Base-by-base conservation (phyloP, 2,797 vertebrate genomes). In the Anisognathus igniventris region DNA sequence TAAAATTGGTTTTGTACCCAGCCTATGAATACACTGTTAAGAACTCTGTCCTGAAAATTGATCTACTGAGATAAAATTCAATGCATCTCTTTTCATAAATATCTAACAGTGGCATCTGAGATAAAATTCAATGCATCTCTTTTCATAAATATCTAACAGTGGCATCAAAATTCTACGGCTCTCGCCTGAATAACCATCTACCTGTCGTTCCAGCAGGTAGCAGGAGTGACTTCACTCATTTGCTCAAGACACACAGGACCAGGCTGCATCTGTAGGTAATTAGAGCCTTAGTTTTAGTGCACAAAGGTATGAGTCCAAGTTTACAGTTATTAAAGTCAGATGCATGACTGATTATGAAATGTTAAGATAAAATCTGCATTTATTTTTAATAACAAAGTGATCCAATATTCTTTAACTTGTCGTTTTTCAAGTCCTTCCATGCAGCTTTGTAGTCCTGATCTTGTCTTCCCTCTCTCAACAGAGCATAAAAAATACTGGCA, bases 1-100 rank as follows among this genome's bases (percentile, higher is more conserved):
- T 98, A 98, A 99, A 99, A 99, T 99, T 99, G 98, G 98, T 98
- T 99, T 98, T 99, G 98, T 99, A 98, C 96, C 97, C 96, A 97
- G 97, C 95, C 96, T 97, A 96, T 65, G 92, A 98, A 98, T 97
- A 97, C 96, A 97, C 97, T 97, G 97, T 97, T 98, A 97, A 95
- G 97, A 96, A 98, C 97, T 98, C 95, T 96, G 97, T 97, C 95
- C 96, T 98, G 97, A 98, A 98, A 98, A 98, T 97, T 98, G 98
- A 98, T 98, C 98, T 98, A 97, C 96, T 78, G 95, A 68, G 94
- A 97, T 98, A 98, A 98, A 98, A 98, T 96, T 97, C 97, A 97
- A 81, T 89, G 92, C 96, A 96, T 96, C 92, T 96, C 96, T 98
- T 97, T 97, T 97, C 94, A 98, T 97, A 97, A 98, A 98, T 98